phyloP scores from a whole-genome alignment of 2,888 invertebrate species.

The Tholera decimalis region DNA sequence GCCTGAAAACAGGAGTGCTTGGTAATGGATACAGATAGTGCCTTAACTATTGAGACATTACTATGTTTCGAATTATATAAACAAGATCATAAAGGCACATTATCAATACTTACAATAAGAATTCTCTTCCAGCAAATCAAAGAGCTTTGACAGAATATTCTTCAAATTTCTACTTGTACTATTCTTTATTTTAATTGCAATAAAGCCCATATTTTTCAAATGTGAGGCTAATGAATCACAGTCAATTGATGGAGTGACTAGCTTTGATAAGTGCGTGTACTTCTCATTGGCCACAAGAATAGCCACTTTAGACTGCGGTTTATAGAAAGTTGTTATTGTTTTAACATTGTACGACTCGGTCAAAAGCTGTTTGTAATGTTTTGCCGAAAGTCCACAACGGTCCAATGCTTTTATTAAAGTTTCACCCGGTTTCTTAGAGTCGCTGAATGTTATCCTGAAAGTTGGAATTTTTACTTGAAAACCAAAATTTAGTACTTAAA shows the following conservation, averaged over 20 bases:
- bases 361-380: slow-evolving; percentile 74
- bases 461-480: not conserved
- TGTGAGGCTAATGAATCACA: slow-evolving; percentile 81
- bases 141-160: slow-evolving; percentile 71
- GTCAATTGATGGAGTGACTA: slow-evolving; percentile 85
- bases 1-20: slow-evolving; percentile 74
- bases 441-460: slow-evolving; percentile 77
- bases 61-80: too few species aligned
- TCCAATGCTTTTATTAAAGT: slow-evolving; percentile 81
- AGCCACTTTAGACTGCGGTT: slow-evolving; percentile 84
- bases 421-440: slow-evolving; percentile 80
- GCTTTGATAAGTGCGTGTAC: slow-evolving; percentile 81
- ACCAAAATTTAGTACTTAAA: not conserved
- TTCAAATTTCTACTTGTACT: slow-evolving; percentile 74
- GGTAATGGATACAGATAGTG: too few species aligned
- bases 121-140: slow-evolving; percentile 78
- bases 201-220: slow-evolving; percentile 82
- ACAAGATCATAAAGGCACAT: not conserved
- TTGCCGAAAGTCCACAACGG: slow-evolving; percentile 75
- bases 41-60: too few species aligned
- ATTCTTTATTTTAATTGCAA: slow-evolving; percentile 81
- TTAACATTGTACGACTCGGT: slow-evolving; percentile 66
- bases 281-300: slow-evolving; percentile 86
- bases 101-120: slow-evolving; percentile 84
- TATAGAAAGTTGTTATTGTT: slow-evolving; percentile 78